Base-by-base conservation (phyloP, 1,140 invertebrate genomes). In the Hylaeus anthracinus region DNA sequence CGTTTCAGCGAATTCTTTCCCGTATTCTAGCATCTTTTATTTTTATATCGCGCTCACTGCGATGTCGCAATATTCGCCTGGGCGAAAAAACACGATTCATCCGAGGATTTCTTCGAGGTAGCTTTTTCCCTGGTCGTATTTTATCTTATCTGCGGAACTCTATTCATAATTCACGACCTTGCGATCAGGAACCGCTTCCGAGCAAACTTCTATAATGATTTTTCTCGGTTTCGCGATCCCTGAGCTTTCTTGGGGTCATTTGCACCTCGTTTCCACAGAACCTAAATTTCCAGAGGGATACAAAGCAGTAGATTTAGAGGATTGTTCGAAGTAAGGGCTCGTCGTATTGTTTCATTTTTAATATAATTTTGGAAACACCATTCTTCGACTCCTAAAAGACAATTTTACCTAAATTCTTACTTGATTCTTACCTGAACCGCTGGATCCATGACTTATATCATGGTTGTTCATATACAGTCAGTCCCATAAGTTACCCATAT, bases 191-290 rank as follows among this genome's bases (percentile, higher is more conserved):
- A 64, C 1, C 2, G 58, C n/a, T 39, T 63, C 5, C 3, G 37
- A 12, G 39, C 6, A 51, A 70, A 81, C 48, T 78, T 71, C 41
- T 4, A 82, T 81, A 70, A 69, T 53, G 41, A 61, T 71, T 45
- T 60, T 41, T 39, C 55, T 15, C 15, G 45, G 67, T 12, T 64
- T 14, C 37, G 6, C 1, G 5, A 14, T 9, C 26, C n/a, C 12
- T 8, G n/a, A 12, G 41, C 45, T 5, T 6, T 48, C 10, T 43
- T 12, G 5, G 10, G 3, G 1, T 43, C 48, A 60, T 77, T 65
- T 10, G 9, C 53, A 4, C 53, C 5, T 14, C 61, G 48, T 61
- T 48, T 15, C 53, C 37, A 10, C 1, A 3, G 6, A 45, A 51
- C 26, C 26, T 69, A 10, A 4, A 51, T 51, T 60, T 43, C 10